phyloP scores from a whole-genome alignment of 2,113 vertebrate genomes.

The Entelurus aequoreus region DNA sequence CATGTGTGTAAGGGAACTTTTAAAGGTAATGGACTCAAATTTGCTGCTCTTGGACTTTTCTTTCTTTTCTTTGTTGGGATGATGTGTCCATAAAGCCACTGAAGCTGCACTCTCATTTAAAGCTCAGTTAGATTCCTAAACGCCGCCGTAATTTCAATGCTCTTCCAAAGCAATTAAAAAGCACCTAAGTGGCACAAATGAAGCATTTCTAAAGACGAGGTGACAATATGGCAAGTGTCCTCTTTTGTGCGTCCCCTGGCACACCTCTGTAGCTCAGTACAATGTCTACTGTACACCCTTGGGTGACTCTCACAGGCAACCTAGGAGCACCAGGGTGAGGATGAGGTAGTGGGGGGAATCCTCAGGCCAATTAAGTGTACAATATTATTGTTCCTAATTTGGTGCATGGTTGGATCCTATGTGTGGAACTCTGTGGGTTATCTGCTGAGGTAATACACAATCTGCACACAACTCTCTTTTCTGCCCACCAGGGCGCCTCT shows the following conservation, averaged over 20 bases:
- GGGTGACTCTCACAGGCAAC: slow-evolving; percentile 52
- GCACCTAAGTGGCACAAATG: background rate
- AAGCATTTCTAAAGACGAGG: background rate
- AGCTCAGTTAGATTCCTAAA: background rate
- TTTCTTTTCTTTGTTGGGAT: background rate
- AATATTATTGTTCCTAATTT: slow-evolving; percentile 98
- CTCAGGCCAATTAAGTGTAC: slow-evolving; percentile 86
- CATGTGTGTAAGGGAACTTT: too few species aligned
- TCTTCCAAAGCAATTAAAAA: background rate
- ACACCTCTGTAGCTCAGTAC: slow-evolving; percentile 41
- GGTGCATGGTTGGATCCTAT: slow-evolving; percentile 96
- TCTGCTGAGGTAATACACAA: slow-evolving; percentile 91
- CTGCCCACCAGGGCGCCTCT: slow-evolving; percentile 85
- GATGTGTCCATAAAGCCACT: background rate
- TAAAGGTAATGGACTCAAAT: background rate
- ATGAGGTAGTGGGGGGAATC: slow-evolving; percentile 22
- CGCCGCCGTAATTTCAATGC: background rate
- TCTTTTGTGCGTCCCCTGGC: slow-evolving; percentile 36
- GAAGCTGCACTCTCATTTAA: background rate
- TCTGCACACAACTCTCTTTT: slow-evolving; percentile 86
- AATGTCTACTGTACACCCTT: slow-evolving; percentile 59
- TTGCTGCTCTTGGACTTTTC: background rate
- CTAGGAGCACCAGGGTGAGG: background rate
- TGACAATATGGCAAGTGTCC: slow-evolving; percentile 4
- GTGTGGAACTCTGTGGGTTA: slow-evolving; percentile 93